phyloP scores from a whole-genome alignment of 2,888 invertebrate species.

The Disparrhopalites patrizii region DNA sequence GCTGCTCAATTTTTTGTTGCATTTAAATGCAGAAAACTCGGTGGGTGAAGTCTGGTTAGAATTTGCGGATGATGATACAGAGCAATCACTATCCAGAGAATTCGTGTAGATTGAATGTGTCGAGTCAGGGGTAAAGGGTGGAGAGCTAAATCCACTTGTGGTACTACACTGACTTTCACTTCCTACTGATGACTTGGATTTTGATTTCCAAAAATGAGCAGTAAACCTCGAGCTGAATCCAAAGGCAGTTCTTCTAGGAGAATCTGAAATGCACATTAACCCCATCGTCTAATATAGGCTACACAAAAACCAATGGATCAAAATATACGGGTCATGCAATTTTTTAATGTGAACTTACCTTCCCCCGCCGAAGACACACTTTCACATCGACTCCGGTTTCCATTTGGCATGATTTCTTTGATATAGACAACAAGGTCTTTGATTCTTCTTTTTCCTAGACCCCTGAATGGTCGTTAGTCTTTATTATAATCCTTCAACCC shows the following conservation, averaged over 20 bases:
- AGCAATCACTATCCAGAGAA: constrained; percentile 41
- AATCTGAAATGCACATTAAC: not conserved
- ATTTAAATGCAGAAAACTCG: not conserved
- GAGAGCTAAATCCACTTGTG: constrained; percentile 31
- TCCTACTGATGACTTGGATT: constrained; percentile 38
- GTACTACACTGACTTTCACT: constrained; percentile 41
- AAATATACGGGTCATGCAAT: too few species aligned
- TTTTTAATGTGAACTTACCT: too few species aligned
- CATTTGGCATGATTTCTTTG: too few species aligned
- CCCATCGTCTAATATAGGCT: too few species aligned
- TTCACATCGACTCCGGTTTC: too few species aligned
- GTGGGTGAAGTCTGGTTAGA: constrained; percentile 39
- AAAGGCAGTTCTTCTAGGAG: not conserved
- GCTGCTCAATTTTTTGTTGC: not conserved
- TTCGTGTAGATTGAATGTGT: constrained; percentile 45
- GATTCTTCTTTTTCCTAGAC: too few species aligned
- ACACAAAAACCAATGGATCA: too few species aligned
- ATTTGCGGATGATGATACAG: constrained; percentile 33
- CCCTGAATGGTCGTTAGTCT: too few species aligned
- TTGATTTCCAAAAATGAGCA: constrained; percentile 42
- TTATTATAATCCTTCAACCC: too few species aligned
- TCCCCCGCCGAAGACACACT: too few species aligned
- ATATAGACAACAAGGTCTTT: too few species aligned
- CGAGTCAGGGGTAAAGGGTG: constrained; percentile 45
- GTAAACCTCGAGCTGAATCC: constrained; percentile 30